Evolutionary conservation across 2,113 vertebrate species (phyloP), one percentile per base, ranked within the genome.

Genomic region (Sialia sialis): DNA sequence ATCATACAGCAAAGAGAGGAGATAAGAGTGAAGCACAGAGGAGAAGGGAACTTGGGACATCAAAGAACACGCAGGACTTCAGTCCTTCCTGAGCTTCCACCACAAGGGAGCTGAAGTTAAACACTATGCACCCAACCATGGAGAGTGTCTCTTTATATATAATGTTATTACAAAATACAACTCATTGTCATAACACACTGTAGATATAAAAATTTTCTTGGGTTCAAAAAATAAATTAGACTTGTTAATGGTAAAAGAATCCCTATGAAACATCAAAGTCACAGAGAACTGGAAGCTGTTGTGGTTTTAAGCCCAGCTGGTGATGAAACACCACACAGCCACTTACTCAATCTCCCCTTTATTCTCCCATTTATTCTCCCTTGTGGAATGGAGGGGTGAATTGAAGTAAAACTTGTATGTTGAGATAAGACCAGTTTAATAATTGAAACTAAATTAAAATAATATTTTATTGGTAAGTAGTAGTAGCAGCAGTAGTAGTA

Each of bases 371-470:
- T 49, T 49, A 49, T 49, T 43, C 17, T 43, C 11, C 22, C 32
- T 7, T 14, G 14, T 6, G 10, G 32, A 59, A 44, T 7, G 6
- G 17, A 11, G 11, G 52, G 21, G 18, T 52, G 7, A 77, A 43
- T 44, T 0, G 0, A 86, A 38, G 11, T 18, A 44, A 32, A 59
- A 43, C 38, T 44, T 7, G 0, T 52, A 5, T n/a, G 2, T 32
- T 59, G 20, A 41, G 22, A 48, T 39, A 76, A 76, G 62, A 32
- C 17, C 11, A 22, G 6, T 27, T 51, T 38, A 59, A 27, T 27
- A 59, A 38, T 23, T 38, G 12, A 59, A 76, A n/a, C n/a, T n/a
- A n/a, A n/a, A n/a, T n/a, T n/a, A 30, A 85, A 85, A 43, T 14
- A 32, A 7, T 3, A 26, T 49, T 49, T 26, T 34, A 75, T 36